phyloP scores from a whole-genome alignment of 2,113 vertebrate species.

The Fregetta grallaria region DNA sequence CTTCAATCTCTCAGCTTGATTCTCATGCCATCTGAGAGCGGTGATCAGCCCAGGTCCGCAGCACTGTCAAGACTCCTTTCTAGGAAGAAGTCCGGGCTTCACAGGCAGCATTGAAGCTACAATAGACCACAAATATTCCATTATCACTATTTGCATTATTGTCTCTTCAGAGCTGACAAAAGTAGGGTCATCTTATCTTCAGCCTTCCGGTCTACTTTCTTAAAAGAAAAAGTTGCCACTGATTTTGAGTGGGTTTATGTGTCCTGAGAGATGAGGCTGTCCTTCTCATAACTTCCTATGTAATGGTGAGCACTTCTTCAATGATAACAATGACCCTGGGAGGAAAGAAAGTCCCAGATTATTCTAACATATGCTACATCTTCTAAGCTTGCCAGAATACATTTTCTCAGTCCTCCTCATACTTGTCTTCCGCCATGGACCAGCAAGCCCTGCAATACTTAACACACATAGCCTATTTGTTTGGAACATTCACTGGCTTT shows the following conservation, averaged over 20 bases:
- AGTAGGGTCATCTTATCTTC: not conserved
- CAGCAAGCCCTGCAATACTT: not conserved
- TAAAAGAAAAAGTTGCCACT: not conserved
- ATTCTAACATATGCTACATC: not conserved
- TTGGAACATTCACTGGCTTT: not conserved
- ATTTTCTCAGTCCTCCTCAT: not conserved
- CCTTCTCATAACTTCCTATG: not conserved
- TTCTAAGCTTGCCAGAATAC: not conserved
- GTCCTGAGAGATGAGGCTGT: not conserved
- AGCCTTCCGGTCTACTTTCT: not conserved
- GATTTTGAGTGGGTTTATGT: not conserved
- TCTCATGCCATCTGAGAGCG: not conserved
- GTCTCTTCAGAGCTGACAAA: not conserved
- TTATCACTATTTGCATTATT: not conserved
- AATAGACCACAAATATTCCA: not conserved
- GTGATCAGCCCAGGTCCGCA: not conserved
- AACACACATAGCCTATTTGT: not conserved
- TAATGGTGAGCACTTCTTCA: not conserved
- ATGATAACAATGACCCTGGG: rapidly evolving
- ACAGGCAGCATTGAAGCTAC: not conserved
- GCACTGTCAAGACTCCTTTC: not conserved
- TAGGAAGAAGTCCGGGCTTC: not conserved
- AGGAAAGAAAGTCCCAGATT: not conserved
- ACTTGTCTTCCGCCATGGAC: not conserved
- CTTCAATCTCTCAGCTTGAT: not conserved